Base-by-base conservation (phyloP, 2,888 invertebrate species). In the Craniophora ligustri region DNA sequence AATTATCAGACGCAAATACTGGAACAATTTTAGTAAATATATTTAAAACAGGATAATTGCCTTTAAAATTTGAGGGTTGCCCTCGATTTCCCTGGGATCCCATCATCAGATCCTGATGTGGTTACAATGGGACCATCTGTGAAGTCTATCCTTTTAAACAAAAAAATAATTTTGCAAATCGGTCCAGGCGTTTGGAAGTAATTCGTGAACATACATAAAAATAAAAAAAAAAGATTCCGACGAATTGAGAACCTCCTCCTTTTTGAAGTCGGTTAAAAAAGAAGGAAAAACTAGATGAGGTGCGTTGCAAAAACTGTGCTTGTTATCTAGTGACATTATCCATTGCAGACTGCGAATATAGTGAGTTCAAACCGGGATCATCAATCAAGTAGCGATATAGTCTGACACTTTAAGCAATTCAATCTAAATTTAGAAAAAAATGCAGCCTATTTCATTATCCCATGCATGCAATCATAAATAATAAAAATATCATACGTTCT, bases 301-400 rank as follows among this genome's bases (percentile, higher is more conserved):
- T 45, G 14, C 30, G 23, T 44, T 36, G 32, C 14, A 58, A 69
- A 49, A 47, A 32, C 35, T 44, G 6, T 15, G 16, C 13, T 31
- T 10, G 10, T 8, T 16, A 44, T 40, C 16, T 49, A 21, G 28
- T n/a, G 31, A 51, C 42, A 70, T 45, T 44, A 23, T 42, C 40
- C 38, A 49, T 44, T 55, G 42, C 51, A 18, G 31, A 39, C 3
- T 13, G 16, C 5, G 13, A 7, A 35, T 34, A 36, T 44, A 21
- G 14, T 39, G 2, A 11, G 19, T 40, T 18, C 15, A 13, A 50
- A 48, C 36, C 18, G 38, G 19, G 45, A 45, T 49, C 71, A 67
- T 53, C 48, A 70, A 67, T 70, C 67, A 66, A 40, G 51, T 53
- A 28, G 30, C 45, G 21, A 54, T 50, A 38, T 28, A 18, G 42